Conservation (phyloP, 2,888 invertebrate species). For the Dorcus hopei region DNA sequence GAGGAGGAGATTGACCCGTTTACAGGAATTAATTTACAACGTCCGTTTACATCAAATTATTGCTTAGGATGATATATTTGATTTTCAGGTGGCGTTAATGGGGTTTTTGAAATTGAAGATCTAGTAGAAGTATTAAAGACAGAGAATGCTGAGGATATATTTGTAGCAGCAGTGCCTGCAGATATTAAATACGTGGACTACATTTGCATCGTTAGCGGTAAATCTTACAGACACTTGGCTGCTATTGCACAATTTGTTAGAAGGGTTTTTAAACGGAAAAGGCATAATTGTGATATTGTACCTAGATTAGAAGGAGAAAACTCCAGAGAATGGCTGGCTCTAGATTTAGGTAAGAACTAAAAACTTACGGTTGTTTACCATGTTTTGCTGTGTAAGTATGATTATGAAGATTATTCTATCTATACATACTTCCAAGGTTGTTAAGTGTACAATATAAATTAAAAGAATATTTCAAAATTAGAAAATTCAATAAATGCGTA, state of each 20-base stretch:
- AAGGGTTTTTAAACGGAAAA: constrained; percentile 73
- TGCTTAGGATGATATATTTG: neutral
- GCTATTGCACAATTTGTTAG: constrained; percentile 74
- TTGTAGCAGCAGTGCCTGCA: constrained; percentile 73
- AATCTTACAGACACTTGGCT: constrained; percentile 69
- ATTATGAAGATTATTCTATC: too few relatives aligned
- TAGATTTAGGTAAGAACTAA: constrained; percentile 73
- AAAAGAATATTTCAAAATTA: too few relatives aligned
- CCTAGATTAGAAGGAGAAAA: constrained; percentile 76
- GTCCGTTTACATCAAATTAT: constrained; percentile 47
- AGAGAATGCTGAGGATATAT: constrained; percentile 78
- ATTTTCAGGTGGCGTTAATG: constrained; percentile 70
- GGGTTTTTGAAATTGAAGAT: constrained; percentile 88
- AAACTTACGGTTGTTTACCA: neutral
- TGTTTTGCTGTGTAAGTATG: too few relatives aligned
- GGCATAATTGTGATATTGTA: constrained; percentile 57
- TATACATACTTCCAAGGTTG: too few relatives aligned
- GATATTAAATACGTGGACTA: constrained; percentile 79
- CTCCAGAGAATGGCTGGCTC: constrained; percentile 80
- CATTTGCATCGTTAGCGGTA: constrained; percentile 76
- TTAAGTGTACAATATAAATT: too few relatives aligned
- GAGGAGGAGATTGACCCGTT: constrained; percentile 55
- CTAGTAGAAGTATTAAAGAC: constrained; percentile 70
- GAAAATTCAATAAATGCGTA: too few relatives aligned
- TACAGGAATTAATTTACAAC: constrained; percentile 59